A percentile compares a stretch with the other conserved stretches of the same genome.
Evolutionary conservation across 2,113 vertebrate genomes (phyloP).

Genomic region (Crypturellus undulatus): DNA sequence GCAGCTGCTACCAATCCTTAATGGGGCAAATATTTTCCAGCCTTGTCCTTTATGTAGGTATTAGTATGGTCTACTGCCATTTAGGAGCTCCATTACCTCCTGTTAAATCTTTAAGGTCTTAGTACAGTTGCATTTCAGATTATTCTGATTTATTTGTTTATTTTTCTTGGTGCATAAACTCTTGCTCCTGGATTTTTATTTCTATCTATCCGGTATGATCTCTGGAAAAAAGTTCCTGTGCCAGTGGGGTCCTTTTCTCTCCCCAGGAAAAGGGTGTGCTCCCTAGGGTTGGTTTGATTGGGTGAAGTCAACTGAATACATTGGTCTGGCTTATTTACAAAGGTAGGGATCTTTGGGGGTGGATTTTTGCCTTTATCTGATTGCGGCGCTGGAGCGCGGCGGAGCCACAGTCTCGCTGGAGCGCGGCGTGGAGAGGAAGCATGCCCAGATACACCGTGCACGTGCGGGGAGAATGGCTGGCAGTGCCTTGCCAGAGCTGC

Average conservation of each 20-base stretch:
- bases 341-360: neutral
- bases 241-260: neutral
- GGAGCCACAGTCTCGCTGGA: too few relatives aligned
- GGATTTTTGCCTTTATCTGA: neutral
- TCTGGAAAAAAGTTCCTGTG: neutral
- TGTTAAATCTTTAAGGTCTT: neutral
- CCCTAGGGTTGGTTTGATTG: constrained; percentile 20
- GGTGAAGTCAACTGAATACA: neutral
- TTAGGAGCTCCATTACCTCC: neutral
- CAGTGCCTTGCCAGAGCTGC: constrained; percentile 85
- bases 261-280: constrained; percentile 44
- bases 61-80: neutral
- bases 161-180: neutral
- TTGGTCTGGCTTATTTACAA: neutral
- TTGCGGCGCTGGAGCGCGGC: neutral
- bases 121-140: neutral
- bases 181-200: neutral
- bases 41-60: neutral
- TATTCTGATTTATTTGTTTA: neutral
- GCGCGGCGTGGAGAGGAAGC: neutral
- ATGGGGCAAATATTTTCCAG: neutral
- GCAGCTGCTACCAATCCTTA: neutral
- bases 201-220: neutral
- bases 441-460: constrained; percentile 96
- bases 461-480: constrained; percentile 94